Evolutionary conservation across 2,113 vertebrate genomes (phyloP).

Genomic region (Phycodurus eques): DNA sequence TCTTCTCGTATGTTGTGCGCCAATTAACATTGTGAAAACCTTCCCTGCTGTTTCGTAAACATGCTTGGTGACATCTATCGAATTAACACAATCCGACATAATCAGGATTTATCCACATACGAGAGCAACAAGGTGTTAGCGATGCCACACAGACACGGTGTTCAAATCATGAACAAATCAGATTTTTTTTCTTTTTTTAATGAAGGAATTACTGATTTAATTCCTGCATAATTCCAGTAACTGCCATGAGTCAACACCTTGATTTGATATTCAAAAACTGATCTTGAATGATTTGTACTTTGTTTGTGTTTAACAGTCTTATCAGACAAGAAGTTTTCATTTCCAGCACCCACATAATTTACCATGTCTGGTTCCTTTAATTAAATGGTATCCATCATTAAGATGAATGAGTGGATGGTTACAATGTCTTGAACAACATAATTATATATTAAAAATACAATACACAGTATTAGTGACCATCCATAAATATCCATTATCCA

Average conservation of each 20-base stretch:
- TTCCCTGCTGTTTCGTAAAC: slow-evolving; percentile 29
- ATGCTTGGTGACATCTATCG: slow-evolving; percentile 27
- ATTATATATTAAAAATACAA: background rate
- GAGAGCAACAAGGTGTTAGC: slow-evolving; percentile 8
- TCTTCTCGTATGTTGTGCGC: slow-evolving; percentile 5
- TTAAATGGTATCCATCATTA: background rate
- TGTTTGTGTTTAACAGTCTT: no score
- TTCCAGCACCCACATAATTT: no score
- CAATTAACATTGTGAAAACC: slow-evolving; percentile 42
- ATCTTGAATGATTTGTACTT: no score
- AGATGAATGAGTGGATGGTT: background rate
- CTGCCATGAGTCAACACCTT: background rate
- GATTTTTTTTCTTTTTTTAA: background rate
- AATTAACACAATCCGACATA: slow-evolving; percentile 45
- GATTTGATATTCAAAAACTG: background rate
- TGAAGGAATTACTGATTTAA: background rate
- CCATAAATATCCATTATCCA: background rate
- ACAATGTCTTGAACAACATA: background rate
- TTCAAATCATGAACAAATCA: background rate
- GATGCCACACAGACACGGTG: no score
- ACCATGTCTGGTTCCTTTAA: background rate
- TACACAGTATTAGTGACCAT: background rate
- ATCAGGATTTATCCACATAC: slow-evolving; percentile 43
- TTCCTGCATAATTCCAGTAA: background rate
- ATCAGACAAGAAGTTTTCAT: no score